Conservation (phyloP, 92 coral and sea anemone genomes). For the Heteractis magnifica region DNA sequence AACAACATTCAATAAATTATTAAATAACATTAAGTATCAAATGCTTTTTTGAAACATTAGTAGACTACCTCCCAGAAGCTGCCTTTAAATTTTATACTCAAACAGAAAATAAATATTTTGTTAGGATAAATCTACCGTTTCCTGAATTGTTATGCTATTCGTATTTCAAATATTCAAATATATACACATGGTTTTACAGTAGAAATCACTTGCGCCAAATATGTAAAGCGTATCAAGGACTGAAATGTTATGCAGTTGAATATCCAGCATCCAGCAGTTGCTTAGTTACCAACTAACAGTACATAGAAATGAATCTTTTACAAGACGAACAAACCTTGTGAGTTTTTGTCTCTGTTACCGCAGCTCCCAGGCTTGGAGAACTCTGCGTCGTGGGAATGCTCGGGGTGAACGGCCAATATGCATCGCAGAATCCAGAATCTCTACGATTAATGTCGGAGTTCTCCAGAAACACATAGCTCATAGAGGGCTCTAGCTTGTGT, state of each 20-base stretch:
- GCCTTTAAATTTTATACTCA: neutral
- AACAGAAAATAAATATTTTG: neutral
- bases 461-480: conserved; percentile 82
- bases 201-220: neutral
- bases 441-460: conserved; percentile 47
- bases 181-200: neutral
- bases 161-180: neutral
- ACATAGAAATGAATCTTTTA: conserved; percentile 68
- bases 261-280: neutral
- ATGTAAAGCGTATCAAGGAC: neutral
- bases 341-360: conserved; percentile 46
- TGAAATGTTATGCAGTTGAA: neutral
- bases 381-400: conserved; percentile 40
- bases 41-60: neutral
- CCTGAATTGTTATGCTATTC: neutral
- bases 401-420: conserved; percentile 69
- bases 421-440: conserved; percentile 81
- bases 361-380: conserved; percentile 53
- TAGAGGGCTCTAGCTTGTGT: conserved; percentile 56
- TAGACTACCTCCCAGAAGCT: too few relatives aligned
- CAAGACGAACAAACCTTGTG: conserved; percentile 75
- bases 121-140: neutral
- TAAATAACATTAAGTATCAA: too few relatives aligned
- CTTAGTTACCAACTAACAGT: conserved; percentile 48
- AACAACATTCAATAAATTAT: too few relatives aligned